A percentile compares a stretch with the other conserved stretches of the same genome.
Evolutionary conservation across 2,113 vertebrate genomes (phyloP).

Genomic region (Coreoperca whiteheadi): DNA sequence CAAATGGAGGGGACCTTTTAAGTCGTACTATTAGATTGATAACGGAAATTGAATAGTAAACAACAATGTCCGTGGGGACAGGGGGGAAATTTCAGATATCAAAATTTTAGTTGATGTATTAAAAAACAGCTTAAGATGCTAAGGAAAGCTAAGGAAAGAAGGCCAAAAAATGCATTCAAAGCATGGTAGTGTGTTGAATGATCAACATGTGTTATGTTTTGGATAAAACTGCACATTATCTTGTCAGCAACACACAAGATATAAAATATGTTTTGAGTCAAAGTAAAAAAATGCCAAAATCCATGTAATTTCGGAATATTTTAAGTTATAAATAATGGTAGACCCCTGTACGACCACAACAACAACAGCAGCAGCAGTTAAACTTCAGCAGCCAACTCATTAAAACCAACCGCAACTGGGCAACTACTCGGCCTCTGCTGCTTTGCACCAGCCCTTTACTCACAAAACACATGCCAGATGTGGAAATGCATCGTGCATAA

Average conservation of each 20-base stretch:
- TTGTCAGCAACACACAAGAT: neutral
- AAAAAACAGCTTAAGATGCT: neutral
- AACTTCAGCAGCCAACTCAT: slow-evolving; percentile 20
- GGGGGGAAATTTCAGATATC: neutral
- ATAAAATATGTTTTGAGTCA: neutral
- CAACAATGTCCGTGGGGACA: slow-evolving; percentile 2
- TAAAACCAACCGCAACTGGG: slow-evolving; percentile 39
- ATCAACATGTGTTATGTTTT: neutral
- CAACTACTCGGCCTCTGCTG: slow-evolving; percentile 21
- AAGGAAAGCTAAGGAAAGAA: neutral
- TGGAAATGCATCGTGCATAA: slow-evolving; percentile 26
- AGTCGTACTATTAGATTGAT: slow-evolving; percentile 34
- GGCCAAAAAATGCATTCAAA: neutral
- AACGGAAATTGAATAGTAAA: slow-evolving; percentile 1
- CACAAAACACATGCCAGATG: slow-evolving; percentile 50
- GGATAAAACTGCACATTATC: slow-evolving; percentile 4
- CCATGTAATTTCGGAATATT: slow-evolving; percentile 3
- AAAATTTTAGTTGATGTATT: neutral
- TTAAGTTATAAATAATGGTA: slow-evolving; percentile 27
- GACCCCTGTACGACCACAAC: slow-evolving; percentile 18
- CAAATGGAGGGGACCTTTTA: slow-evolving; percentile 66
- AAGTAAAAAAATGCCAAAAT: neutral
- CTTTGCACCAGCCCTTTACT: slow-evolving; percentile 35
- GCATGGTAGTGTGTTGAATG: neutral
- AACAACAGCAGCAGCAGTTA: slow-evolving; percentile 25